Evolutionary conservation across 2,797 vertebrate species (phyloP).

Genomic region (Myotis daubentonii): DNA sequence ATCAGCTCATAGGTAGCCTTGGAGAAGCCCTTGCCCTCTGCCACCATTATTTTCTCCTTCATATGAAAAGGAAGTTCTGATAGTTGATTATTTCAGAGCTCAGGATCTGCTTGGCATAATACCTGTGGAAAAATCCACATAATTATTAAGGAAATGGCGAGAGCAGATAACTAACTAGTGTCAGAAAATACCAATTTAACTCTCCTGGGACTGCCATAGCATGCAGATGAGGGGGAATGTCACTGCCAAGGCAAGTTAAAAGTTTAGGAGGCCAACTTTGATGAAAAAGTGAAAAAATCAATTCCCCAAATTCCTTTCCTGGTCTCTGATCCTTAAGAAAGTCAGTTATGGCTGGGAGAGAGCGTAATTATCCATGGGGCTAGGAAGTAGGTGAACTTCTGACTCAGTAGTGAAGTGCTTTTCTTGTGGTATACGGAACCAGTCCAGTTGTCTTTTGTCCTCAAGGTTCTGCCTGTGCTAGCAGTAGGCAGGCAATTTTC

Average conservation of each 20-base stretch:
- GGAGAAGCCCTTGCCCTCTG: not conserved
- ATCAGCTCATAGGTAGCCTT: not conserved
- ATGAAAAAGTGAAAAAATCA: slow-evolving; percentile 39
- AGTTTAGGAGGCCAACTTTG: not conserved
- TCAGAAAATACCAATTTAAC: slow-evolving; percentile 26
- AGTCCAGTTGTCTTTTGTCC: not conserved
- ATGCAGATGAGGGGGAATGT: not conserved
- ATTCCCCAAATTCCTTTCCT: not conserved
- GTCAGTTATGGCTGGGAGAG: not conserved
- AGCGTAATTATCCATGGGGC: not conserved
- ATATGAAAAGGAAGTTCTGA: slow-evolving; percentile 2
- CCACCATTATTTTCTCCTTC: not conserved
- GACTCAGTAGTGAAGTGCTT: not conserved
- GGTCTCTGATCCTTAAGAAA: slow-evolving; percentile 32
- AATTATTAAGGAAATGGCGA: not conserved
- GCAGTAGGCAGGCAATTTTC: slow-evolving; percentile 22
- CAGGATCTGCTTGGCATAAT: not conserved
- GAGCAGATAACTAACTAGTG: not conserved
- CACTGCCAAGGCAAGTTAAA: slow-evolving; percentile 50
- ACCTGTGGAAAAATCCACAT: not conserved
- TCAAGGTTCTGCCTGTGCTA: slow-evolving; percentile 25
- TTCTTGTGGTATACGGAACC: slow-evolving; percentile 4
- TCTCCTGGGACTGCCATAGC: not conserved
- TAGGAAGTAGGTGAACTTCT: not conserved
- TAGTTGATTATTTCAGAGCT: slow-evolving; percentile 27